Evolutionary conservation across 2,888 invertebrate species (phyloP), one percentile per base, ranked within the genome.

Genomic region (Ischnus inquisitorius): DNA sequence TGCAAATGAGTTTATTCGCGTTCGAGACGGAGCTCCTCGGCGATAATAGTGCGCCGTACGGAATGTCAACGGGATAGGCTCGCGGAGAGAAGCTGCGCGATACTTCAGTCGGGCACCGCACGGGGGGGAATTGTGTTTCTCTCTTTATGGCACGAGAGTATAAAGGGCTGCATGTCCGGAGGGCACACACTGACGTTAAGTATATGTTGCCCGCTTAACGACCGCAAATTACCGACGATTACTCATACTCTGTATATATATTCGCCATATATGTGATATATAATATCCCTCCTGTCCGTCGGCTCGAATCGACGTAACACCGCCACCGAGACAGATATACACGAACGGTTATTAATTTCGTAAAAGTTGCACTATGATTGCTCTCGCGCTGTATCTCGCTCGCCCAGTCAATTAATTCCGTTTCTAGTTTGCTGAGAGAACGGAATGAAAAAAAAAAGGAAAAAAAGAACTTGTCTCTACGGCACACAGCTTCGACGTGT

Each of bases 1-100:
- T 92, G 92, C 91, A 92, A 90, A 91, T 92, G 89, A 90, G 89
- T 89, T 91, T 91, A 90, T 90, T 91, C 91, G 91, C 87, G 90
- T 88, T 91, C 89, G 91, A 88, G 88, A 79, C 65, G 62, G 28
- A 6, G 10, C 75, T 46, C 46, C 48, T 22, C 65, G 62, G 68
- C 25, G 57, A 79, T 79, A 79, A 72, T 77, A 76, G 54, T 54
- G 28, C 41, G 41, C 51, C 46, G 34, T 67, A 67, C 88, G 88
- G 91, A 90, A 92, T 91, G 91, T 91, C 92, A 92, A 91, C 90
- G 90, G 87, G 72, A 65, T 80, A 74, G 60, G 72, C 34, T 62
- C 19, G 39, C 67, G 62, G 8, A 34, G 34, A 80, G 51, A 67
- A 62, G 65, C 12, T 2, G 57, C 65, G 48, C 6, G 10, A 64